phyloP scores from a whole-genome alignment of 2,888 invertebrate species.

The Augochlorella aurata region DNA sequence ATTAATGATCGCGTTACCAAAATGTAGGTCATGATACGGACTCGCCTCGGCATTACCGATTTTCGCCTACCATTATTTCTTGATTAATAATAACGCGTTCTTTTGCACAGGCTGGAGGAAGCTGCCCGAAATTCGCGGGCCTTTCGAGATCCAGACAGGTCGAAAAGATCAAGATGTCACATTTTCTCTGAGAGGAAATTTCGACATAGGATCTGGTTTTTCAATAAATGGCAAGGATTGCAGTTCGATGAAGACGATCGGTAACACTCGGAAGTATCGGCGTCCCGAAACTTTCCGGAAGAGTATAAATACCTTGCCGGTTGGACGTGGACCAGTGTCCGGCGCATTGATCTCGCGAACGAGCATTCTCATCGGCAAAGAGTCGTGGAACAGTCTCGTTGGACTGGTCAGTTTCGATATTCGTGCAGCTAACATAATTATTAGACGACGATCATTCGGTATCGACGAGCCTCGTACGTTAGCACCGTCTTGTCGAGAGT shows the following conservation, averaged over 20 bases:
- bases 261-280: not conserved
- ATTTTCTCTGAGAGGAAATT: too few species aligned
- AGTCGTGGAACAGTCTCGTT: constrained; percentile 30
- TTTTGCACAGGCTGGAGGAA: not conserved
- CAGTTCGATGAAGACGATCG: too few species aligned
- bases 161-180: not conserved
- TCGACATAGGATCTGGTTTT: too few species aligned
- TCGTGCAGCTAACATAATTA: constrained; percentile 32
- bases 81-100: not conserved
- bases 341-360: constrained; percentile 22
- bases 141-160: too few species aligned
- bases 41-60: constrained; percentile 32
- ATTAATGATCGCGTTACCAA: constrained; percentile 50
- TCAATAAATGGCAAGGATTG: too few species aligned
- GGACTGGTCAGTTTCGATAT: constrained; percentile 28
- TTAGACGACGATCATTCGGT: constrained; percentile 25
- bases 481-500: constrained; percentile 26
- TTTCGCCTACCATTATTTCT: not conserved
- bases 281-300: not conserved
- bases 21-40: constrained; percentile 54
- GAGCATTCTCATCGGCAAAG: not conserved
- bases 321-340: constrained; percentile 9
- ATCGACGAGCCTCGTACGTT: constrained; percentile 4
- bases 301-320: constrained; percentile 22
- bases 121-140: not conserved